Evolutionary conservation across 2,113 vertebrate species (phyloP).

Genomic region (Bagarius yarrelli): DNA sequence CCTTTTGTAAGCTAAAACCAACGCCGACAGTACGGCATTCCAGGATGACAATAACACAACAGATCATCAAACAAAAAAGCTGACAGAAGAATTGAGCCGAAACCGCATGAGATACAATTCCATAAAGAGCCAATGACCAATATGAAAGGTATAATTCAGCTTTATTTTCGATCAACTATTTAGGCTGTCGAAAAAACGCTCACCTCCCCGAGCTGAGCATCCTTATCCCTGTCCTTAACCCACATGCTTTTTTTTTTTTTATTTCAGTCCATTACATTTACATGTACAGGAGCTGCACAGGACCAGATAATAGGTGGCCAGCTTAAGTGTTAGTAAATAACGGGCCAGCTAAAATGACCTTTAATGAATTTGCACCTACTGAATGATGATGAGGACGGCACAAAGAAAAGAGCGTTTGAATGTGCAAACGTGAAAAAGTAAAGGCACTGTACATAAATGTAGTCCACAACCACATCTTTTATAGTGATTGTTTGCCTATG

Average conservation of each 20-base stretch:
- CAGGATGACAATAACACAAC: background rate
- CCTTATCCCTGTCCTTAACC: background rate
- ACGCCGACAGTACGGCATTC: background rate
- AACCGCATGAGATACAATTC: background rate
- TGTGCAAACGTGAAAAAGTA: background rate
- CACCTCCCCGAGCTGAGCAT: background rate
- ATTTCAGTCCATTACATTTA: background rate
- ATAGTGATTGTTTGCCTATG: background rate
- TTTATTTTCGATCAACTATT: background rate
- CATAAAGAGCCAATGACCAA: too few relatives aligned
- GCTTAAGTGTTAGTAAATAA: constrained; percentile 4
- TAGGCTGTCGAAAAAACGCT: background rate
- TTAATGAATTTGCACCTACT: constrained; percentile 31
- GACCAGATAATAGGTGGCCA: background rate
- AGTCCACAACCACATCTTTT: background rate
- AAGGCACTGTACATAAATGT: background rate
- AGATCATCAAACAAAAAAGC: background rate
- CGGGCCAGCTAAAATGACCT: constrained; percentile 9
- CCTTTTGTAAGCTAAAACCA: background rate
- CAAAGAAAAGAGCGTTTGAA: background rate
- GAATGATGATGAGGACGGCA: constrained; percentile 7
- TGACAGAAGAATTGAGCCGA: background rate
- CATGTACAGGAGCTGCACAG: background rate
- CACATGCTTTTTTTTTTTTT: too few relatives aligned
- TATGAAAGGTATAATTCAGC: background rate